These are phyloP conservation scores for Drosophila affinis DNA, from an alignment of 2,888 invertebrate genomes.

Conservation along the genomic window DNA sequence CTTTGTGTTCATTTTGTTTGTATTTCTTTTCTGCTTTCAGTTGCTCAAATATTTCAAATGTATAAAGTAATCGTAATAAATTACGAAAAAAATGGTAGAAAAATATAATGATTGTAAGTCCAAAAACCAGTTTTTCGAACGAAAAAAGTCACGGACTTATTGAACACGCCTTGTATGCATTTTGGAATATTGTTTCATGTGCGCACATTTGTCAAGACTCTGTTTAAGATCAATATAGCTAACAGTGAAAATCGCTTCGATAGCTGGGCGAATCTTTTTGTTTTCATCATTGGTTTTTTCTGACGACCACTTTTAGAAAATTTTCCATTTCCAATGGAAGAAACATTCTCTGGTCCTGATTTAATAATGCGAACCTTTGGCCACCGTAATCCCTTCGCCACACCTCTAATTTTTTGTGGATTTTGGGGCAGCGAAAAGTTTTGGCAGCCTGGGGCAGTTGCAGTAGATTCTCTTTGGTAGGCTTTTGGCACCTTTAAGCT, in stretches of 20 bases:
- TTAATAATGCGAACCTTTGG: slow-evolving; percentile 43
- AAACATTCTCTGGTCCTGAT: slow-evolving; percentile 44
- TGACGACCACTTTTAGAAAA: not conserved
- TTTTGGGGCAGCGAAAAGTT: slow-evolving; percentile 56
- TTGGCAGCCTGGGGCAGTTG: slow-evolving; percentile 62
- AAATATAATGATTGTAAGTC: too few relatives aligned
- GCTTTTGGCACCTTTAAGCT: slow-evolving; percentile 69
- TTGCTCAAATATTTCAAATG: not conserved
- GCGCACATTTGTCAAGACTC: too few relatives aligned
- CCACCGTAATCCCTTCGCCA: slow-evolving; percentile 11
- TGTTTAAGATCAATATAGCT: too few relatives aligned
- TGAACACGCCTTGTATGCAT: too few relatives aligned
- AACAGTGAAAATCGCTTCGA: too few relatives aligned
- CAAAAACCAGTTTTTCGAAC: too few relatives aligned
- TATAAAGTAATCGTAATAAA: not conserved
- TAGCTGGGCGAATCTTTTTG: not conserved
- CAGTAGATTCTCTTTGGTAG: slow-evolving; percentile 35
- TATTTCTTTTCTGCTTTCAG: slow-evolving; percentile 22
- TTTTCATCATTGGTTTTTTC: not conserved
- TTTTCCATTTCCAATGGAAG: slow-evolving; percentile 17
- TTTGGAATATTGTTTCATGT: too few relatives aligned
- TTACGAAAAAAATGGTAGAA: too few relatives aligned
- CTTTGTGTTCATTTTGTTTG: slow-evolving; percentile 27
- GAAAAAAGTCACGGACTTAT: too few relatives aligned
- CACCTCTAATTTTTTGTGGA: slow-evolving; percentile 26